A percentile compares a stretch with the other conserved stretches of the same genome.
phyloP scores from a whole-genome alignment of 2,888 invertebrate species.

The Didymodactylos carnosus region DNA sequence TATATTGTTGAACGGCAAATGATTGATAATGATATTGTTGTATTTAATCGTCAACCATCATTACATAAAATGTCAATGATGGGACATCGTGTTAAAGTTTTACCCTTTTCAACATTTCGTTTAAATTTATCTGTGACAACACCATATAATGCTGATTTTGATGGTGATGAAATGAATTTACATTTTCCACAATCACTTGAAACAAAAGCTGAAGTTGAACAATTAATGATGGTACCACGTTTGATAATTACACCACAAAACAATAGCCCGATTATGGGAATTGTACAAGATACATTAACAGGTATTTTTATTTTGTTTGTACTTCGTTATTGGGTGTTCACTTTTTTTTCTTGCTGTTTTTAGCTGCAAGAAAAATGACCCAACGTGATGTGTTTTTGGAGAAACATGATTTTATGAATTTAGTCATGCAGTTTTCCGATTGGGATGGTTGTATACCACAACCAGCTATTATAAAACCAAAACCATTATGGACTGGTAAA shows the following conservation, averaged over 20 bases:
- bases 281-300: conserved; percentile 88
- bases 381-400: conserved; percentile 93
- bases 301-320: too few relatives aligned
- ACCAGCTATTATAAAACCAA: conserved; percentile 84
- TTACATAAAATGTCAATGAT: conserved; percentile 99
- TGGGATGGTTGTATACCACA: conserved; percentile 99
- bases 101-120: conserved; percentile 98
- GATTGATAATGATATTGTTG: conserved; percentile 85
- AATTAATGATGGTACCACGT: conserved; percentile 82
- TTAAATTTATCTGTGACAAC: conserved; percentile 95
- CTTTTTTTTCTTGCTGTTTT: too few relatives aligned
- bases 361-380: conserved; percentile 98
- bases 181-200: conserved; percentile 98
- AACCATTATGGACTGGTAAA: conserved; percentile 84
- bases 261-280: conserved; percentile 99
- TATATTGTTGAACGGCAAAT: conserved; percentile 91
- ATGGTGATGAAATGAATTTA: conserved; percentile 99
- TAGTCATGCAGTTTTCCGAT: conserved; percentile 89
- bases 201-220: conserved; percentile 87
- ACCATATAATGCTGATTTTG: conserved; percentile 99
- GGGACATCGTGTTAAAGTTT: conserved; percentile 66
- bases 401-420: conserved; percentile 89
- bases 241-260: conserved; percentile 96
- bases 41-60: conserved; percentile 98
- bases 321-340: too few relatives aligned